Percentiles rank a stretch among this genome's conserved stretches.
Evolutionary conservation across 2,113 vertebrate genomes (phyloP).

Genomic region (Silurus asotus): DNA sequence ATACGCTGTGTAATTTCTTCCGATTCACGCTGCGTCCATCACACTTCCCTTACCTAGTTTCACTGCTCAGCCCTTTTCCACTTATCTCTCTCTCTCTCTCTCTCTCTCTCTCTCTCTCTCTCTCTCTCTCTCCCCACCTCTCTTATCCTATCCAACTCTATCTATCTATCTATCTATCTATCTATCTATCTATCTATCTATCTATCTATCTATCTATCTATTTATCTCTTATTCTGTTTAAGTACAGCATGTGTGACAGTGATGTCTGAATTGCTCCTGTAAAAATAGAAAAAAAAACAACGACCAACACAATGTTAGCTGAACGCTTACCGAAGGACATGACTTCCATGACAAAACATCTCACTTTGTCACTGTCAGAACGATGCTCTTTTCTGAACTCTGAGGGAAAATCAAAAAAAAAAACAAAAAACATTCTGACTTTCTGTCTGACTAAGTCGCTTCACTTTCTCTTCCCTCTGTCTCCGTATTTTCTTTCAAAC

Average conservation of each 20-base stretch:
- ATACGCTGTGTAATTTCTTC: constrained; percentile 29
- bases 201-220: not conserved
- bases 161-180: too few species aligned
- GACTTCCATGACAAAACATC: constrained; percentile 44
- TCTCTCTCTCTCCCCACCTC: not conserved
- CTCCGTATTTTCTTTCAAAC: not conserved
- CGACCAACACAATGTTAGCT: not conserved
- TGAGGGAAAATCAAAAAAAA: not conserved
- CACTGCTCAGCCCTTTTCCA: not conserved
- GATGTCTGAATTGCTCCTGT: constrained; percentile 27
- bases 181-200: too few species aligned
- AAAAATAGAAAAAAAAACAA: not conserved
- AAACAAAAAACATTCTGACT: not conserved
- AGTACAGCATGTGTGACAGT: constrained; percentile 24
- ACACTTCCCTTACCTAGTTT: constrained; percentile 26
- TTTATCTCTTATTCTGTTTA: not conserved
- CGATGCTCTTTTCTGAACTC: not conserved
- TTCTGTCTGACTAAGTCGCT: not conserved
- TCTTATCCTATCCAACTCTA: not conserved
- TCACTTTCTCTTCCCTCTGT: not conserved
- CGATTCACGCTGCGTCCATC: constrained; percentile 23
- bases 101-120: not conserved
- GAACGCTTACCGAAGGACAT: constrained; percentile 29
- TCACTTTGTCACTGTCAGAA: constrained; percentile 22
- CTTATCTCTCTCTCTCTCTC: not conserved